These are phyloP conservation scores for Pterocles burchelli DNA, from an alignment of 2,113 vertebrate species.

Conservation along the genomic window DNA sequence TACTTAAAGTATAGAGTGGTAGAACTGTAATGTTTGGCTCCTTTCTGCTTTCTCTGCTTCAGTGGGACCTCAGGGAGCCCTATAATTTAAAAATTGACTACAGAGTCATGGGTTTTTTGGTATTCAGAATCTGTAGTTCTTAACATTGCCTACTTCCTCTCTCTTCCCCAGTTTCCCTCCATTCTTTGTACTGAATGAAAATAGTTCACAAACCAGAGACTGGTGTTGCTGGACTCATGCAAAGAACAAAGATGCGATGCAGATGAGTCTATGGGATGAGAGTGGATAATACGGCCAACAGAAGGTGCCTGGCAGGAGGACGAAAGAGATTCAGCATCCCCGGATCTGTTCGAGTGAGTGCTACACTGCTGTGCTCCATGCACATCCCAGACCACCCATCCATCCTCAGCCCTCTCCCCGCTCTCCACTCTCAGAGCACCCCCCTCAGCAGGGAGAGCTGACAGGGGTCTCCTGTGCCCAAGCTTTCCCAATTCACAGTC, in stretches of 20 bases:
- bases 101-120: not conserved
- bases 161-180: not conserved
- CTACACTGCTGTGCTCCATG: not conserved
- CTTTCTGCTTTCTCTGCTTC: slow-evolving; percentile 14
- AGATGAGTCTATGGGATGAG: too few relatives aligned
- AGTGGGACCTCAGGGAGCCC: not conserved
- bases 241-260: rapidly evolving
- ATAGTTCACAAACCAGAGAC: not conserved
- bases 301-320: not conserved
- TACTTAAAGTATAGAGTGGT: not conserved
- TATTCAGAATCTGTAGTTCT: not conserved
- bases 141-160: not conserved
- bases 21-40: not conserved
- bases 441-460: not conserved
- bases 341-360: not conserved
- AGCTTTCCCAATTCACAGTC: not conserved
- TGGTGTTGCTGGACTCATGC: not conserved
- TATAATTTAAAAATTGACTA: slow-evolving; percentile 14
- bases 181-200: not conserved
- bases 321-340: not conserved
- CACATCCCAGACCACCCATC: not conserved
- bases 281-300: rapidly evolving
- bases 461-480: not conserved
- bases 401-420: not conserved
- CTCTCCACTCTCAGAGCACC: not conserved